These are phyloP conservation scores for Gymnocheta viridis DNA, from an alignment of 2,888 invertebrate species.

Conservation along the genomic window DNA sequence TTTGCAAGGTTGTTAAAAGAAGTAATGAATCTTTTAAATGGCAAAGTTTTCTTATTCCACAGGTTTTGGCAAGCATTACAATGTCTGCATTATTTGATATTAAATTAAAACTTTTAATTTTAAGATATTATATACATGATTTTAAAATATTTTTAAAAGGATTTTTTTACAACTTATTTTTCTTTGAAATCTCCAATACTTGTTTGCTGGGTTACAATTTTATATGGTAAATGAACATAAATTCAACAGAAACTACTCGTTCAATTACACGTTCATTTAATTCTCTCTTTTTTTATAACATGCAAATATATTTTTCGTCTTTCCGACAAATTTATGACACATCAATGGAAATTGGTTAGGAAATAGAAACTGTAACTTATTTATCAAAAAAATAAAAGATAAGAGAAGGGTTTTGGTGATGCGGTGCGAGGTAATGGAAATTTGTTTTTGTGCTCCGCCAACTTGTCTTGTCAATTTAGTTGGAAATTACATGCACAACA, in stretches of 20 bases:
- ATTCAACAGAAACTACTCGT: not conserved
- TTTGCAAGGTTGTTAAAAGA: no score
- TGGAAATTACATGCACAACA: constrained; percentile 19
- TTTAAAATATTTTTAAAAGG: no score
- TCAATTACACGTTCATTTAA: not conserved
- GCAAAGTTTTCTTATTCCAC: no score
- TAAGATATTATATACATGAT: no score
- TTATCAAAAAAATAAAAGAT: not conserved
- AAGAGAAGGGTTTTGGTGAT: no score
- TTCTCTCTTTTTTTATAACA: constrained; percentile 27
- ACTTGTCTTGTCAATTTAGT: constrained; percentile 30
- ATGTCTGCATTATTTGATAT: no score
- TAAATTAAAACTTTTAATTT: no score
- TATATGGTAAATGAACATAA: not conserved
- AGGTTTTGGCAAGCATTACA: no score
- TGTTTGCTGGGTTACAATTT: constrained; percentile 17
- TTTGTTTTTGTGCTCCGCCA: not conserved
- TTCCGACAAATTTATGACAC: constrained; percentile 44
- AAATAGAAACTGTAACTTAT: constrained; percentile 24
- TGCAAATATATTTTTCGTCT: constrained; percentile 43
- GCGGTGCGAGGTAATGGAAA: constrained; percentile 23
- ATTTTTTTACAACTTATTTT: no score
- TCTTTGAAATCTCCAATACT: not conserved
- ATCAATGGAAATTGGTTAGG: constrained; percentile 3
- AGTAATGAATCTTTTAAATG: no score